Evolutionary conservation across 2,888 invertebrate species (phyloP).

Genomic region (Caenorhabditis sp.): DNA sequence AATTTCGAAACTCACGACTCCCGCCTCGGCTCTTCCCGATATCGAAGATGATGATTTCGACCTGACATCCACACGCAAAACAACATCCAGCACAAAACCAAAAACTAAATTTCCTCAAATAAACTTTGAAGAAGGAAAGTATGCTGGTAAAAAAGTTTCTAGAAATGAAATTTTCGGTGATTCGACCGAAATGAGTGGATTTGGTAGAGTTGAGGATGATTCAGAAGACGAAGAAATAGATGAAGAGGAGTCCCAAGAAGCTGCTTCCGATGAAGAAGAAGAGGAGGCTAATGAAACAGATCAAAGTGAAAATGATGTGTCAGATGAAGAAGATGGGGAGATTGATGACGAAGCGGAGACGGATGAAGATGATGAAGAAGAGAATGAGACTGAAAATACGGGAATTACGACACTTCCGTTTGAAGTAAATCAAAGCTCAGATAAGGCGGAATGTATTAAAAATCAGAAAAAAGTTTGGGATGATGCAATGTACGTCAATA

Average conservation of each 20-base stretch:
- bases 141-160: slow-evolving; percentile 36
- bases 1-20: slow-evolving; percentile 42
- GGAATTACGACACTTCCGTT: not conserved
- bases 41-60: slow-evolving; percentile 47
- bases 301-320: too few relatives aligned
- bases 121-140: slow-evolving; percentile 39
- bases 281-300: slow-evolving; percentile 22
- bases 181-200: slow-evolving; percentile 23
- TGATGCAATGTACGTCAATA: slow-evolving; percentile 54
- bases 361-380: slow-evolving; percentile 1
- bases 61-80: slow-evolving; percentile 9
- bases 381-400: not conserved
- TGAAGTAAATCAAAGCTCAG: too few relatives aligned
- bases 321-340: slow-evolving; percentile 14
- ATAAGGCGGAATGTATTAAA: slow-evolving; percentile 47
- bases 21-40: slow-evolving; percentile 51
- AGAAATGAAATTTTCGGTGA: slow-evolving; percentile 47
- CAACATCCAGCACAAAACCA: not conserved
- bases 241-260: too few relatives aligned
- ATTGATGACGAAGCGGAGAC: slow-evolving; percentile 5
- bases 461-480: slow-evolving; percentile 61
- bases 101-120: slow-evolving; percentile 5
- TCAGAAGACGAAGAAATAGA: slow-evolving; percentile 12
- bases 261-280: not conserved
- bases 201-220: slow-evolving; percentile 13